These are phyloP conservation scores for Zaprionus tsacasi DNA, from an alignment of 1,140 invertebrate genomes.

Conservation along the genomic window DNA sequence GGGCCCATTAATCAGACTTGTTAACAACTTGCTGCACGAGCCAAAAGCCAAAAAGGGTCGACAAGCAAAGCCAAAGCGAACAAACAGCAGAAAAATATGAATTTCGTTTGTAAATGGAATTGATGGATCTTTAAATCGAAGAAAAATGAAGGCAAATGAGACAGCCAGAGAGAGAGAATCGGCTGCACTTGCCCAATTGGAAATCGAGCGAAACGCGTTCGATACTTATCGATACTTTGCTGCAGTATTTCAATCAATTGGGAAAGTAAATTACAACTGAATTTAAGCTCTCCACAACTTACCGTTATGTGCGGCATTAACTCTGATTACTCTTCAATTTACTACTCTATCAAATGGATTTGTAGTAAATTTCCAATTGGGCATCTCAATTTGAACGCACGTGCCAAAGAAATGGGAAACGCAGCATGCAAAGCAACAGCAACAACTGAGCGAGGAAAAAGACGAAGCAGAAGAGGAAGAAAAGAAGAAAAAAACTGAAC, in stretches of 20 bases:
- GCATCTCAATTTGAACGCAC: conserved; percentile 46
- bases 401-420: conserved; percentile 50
- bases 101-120: conserved; percentile 54
- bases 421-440: conserved; percentile 34
- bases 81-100: conserved; percentile 2
- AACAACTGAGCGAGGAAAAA: conserved; percentile 47
- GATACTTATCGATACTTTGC: background rate
- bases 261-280: background rate
- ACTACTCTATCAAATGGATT: background rate
- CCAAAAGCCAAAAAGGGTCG: conserved; percentile 45
- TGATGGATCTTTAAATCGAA: conserved; percentile 68
- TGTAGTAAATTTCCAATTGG: conserved; percentile 59
- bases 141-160: conserved; percentile 24
- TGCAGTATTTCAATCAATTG: background rate
- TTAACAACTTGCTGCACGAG: conserved; percentile 71
- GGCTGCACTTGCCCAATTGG: conserved; percentile 23
- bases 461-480: conserved; percentile 14
- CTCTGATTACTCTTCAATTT: background rate
- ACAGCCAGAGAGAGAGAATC: background rate
- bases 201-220: conserved; percentile 19
- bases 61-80: conserved; percentile 18
- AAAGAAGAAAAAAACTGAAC: conserved; percentile 16
- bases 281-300: background rate
- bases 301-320: background rate
- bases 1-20: conserved; percentile 73